Evolutionary conservation across 2,888 invertebrate genomes (phyloP).

Genomic region (Leptinotarsa tumamoca): DNA sequence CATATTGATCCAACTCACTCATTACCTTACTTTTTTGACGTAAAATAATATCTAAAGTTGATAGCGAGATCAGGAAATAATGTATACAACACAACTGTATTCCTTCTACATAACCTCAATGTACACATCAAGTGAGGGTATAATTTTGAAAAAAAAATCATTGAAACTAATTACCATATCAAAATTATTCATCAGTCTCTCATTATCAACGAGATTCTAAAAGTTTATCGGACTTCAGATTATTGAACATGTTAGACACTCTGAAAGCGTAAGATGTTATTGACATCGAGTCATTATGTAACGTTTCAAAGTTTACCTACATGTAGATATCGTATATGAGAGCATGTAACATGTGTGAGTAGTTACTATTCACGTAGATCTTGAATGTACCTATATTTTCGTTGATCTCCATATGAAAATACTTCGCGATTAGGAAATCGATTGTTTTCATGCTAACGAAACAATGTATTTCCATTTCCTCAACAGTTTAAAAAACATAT

Average conservation of each 20-base stretch:
- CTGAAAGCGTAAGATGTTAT: too few species aligned
- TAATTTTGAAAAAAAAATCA: conserved; percentile 6
- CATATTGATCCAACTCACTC: background rate
- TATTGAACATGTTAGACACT: background rate
- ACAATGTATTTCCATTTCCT: too few species aligned
- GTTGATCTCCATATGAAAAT: too few species aligned
- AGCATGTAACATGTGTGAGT: too few species aligned
- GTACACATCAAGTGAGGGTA: background rate
- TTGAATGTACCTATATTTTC: too few species aligned
- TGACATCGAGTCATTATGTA: too few species aligned
- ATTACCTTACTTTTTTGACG: conserved; percentile 6
- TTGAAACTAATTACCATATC: background rate
- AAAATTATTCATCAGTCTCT: background rate
- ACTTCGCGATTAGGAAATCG: too few species aligned
- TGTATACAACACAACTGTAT: background rate
- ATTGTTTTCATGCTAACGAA: too few species aligned
- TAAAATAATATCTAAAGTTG: background rate
- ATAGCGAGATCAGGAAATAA: background rate
- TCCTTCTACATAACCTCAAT: conserved; percentile 18
- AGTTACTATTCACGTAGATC: too few species aligned
- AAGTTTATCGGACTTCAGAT: background rate
- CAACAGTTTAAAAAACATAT: too few species aligned
- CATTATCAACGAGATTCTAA: background rate
- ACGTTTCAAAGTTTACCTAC: too few species aligned
- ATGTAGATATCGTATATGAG: too few species aligned